Base-by-base conservation (phyloP, 2,888 invertebrate genomes). In the Allophyes oxyacanthae region DNA sequence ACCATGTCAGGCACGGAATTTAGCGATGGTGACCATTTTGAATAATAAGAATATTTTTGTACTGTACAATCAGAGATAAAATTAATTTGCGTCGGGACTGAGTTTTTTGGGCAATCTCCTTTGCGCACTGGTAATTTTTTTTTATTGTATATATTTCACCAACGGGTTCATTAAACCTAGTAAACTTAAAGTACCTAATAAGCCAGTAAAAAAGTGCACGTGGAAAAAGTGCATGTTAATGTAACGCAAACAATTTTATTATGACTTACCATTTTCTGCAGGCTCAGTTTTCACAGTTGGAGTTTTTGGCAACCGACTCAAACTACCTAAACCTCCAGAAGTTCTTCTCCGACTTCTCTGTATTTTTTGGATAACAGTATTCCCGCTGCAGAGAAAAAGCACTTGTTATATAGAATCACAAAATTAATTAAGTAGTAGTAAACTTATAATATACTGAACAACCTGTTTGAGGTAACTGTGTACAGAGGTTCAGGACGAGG, bases 381-480 rank as follows among this genome's bases (percentile, higher is more conserved):
- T 90, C 1, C 91, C 91, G 63, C 90, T 91, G 60, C 32, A 81
- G 75, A 8, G 3, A 25, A 33, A 36, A 41, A 14, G 32, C 26
- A 15, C 9, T 38, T 14, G 34, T 52, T 36, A 62, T 57, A 34
- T 10, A 26, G 41, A 32, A 10, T 5, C 20, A 42, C 15, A 49
- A 13, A 20, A 40, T 15, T 0, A 30, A 14, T 38, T 4, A 6
- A 20, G 6, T 3, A 1, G 6, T 10, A 40, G 43, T 48, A 28
- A 36, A 45, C 48, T 34, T 41, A 44, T 65, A 44, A 34, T 62
- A 45, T 62, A 62, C 53, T 57, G 45, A 68, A 65, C 66, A 81
- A 91, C 91, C 91, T 90, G 72, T 84, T 89, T 0, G 91, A 86
- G 7, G 91, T 90, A 6, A 92, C 86, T 0, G 90, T 89, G 69